Evolutionary conservation across 1,140 invertebrate genomes (phyloP).

Genomic region (Saccostrea glomerata): DNA sequence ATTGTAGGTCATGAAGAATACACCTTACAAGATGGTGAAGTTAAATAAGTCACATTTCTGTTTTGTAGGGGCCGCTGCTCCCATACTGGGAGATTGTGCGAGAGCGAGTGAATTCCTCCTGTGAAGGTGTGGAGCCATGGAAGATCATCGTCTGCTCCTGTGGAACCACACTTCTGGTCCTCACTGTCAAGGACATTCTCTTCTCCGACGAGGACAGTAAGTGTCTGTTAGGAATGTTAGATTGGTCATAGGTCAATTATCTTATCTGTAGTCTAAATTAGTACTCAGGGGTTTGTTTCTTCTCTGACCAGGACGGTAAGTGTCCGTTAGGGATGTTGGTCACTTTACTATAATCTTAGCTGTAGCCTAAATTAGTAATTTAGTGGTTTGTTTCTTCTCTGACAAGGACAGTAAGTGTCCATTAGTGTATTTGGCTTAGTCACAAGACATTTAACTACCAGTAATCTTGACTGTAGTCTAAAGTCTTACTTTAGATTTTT

Average conservation of each 20-base stretch:
- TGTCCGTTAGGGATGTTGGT: too few species aligned
- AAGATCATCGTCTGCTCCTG: slow-evolving; percentile 73
- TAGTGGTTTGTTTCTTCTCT: too few species aligned
- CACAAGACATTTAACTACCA: neutral
- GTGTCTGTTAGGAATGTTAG: slow-evolving; percentile 63
- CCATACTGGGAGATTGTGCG: slow-evolving; percentile 62
- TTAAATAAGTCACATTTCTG: slow-evolving; percentile 31
- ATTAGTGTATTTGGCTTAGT: neutral
- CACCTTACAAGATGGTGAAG: too few species aligned
- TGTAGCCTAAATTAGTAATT: too few species aligned
- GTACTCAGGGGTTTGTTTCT: too few species aligned
- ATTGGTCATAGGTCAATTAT: neutral
- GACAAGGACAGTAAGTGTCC: slow-evolving; percentile 81
- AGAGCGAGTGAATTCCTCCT: slow-evolving; percentile 65
- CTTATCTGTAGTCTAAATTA: too few species aligned
- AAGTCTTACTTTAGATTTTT: too few species aligned
- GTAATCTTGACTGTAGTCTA: too few species aligned
- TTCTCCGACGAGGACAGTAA: slow-evolving; percentile 87
- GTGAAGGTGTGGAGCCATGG: slow-evolving; percentile 72
- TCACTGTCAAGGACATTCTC: slow-evolving; percentile 87
- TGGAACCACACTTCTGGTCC: slow-evolving; percentile 75
- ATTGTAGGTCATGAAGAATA: too few species aligned
- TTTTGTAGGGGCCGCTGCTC: slow-evolving; percentile 60
- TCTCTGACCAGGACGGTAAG: too few species aligned
- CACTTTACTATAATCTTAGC: too few species aligned